Conservation (phyloP, 1,140 invertebrate genomes). For the Araneus ventricosus region DNA sequence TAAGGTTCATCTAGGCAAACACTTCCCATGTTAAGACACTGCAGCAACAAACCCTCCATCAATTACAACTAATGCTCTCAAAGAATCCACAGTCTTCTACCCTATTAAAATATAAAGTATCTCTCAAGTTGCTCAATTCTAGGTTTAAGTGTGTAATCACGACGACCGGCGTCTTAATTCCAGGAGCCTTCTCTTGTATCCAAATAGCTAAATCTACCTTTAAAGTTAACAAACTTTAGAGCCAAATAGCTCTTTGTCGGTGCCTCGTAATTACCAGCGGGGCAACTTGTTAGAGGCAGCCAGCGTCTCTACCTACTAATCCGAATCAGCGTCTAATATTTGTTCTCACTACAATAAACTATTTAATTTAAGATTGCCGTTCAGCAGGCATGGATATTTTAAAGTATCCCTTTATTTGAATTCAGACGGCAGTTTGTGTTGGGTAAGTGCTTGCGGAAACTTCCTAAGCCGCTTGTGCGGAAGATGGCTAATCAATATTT, state of each 20-base stretch:
- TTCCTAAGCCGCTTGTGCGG: not conserved
- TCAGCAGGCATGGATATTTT: not conserved
- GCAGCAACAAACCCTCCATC: not conserved
- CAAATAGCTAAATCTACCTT: constrained; percentile 10
- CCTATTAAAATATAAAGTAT: constrained; percentile 28
- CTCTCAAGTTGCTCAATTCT: constrained; percentile 16
- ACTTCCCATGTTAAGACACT: not conserved
- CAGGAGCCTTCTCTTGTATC: not conserved
- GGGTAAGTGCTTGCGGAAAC: not conserved
- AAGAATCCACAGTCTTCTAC: not conserved
- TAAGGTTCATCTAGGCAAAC: not conserved
- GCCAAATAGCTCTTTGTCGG: not conserved
- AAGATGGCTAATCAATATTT: not conserved
- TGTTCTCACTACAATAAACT: constrained; percentile 33
- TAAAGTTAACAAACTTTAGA: constrained; percentile 31
- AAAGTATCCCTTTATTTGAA: not conserved
- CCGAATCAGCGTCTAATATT: constrained; percentile 37
- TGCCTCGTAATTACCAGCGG: not conserved
- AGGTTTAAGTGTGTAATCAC: constrained; percentile 12
- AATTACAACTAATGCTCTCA: constrained; percentile 13
- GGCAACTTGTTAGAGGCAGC: not conserved
- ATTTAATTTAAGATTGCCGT: constrained; percentile 22
- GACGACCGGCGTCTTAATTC: not conserved
- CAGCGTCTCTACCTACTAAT: not conserved
- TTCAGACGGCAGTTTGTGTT: not conserved